Conservation (phyloP, 2,797 vertebrate genomes). For the Chaenodraco wilsoni region DNA sequence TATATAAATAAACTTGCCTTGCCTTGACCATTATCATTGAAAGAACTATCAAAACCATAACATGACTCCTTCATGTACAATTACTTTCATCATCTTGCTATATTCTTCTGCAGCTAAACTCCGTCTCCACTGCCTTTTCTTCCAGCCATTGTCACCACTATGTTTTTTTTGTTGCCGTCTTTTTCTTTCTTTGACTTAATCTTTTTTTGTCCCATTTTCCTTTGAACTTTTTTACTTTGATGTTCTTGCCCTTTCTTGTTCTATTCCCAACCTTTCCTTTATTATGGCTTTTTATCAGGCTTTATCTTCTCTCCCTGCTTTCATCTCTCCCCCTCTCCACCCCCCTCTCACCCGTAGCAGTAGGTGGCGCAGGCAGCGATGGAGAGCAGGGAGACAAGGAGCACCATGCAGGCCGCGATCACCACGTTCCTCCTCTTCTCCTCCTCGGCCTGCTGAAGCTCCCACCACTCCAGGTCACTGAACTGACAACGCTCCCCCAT, state of each 20-base stretch:
- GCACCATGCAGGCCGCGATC: conserved; percentile 73
- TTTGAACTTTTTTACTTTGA: not conserved
- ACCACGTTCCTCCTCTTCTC: conserved; percentile 82
- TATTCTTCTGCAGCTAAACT: not conserved
- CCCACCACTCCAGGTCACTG: conserved; percentile 92
- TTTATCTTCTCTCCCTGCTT: not conserved
- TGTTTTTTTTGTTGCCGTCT: not conserved
- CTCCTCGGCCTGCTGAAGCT: conserved; percentile 82
- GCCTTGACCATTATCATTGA: not conserved
- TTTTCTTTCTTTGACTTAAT: not conserved
- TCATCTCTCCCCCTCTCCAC: not conserved
- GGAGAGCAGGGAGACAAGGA: conserved; percentile 82
- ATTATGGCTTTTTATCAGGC: not conserved
- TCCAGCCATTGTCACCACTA: not conserved
- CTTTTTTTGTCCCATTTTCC: not conserved
- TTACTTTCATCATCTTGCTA: not conserved
- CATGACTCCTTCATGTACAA: not conserved
- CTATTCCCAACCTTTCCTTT: not conserved
- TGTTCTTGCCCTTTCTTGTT: not conserved
- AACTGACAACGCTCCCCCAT: conserved; percentile 93
- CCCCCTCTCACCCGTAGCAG: conserved; percentile 85
- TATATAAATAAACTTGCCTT: too few species aligned
- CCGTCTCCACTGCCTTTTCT: not conserved
- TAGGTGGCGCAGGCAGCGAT: conserved; percentile 79
- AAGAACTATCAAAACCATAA: not conserved